Evolutionary conservation across 2,113 vertebrate species (phyloP).

Genomic region (Cepphus grylle): DNA sequence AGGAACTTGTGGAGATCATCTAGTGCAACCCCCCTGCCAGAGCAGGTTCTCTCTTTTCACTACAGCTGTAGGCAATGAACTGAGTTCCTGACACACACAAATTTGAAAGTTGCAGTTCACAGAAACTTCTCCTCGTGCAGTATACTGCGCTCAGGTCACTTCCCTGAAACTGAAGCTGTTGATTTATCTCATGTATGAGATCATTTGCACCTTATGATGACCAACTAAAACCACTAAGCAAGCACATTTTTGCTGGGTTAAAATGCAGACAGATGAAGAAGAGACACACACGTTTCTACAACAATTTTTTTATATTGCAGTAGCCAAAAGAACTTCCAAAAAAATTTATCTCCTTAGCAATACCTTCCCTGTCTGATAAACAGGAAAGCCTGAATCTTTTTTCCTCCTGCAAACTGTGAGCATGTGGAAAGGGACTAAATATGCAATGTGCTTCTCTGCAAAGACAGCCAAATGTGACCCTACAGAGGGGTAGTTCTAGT

Average conservation of each 20-base stretch:
- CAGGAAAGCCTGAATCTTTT: background rate
- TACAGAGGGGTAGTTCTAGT: background rate
- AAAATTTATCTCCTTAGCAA: background rate
- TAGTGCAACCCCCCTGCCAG: no score
- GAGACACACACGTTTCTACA: background rate
- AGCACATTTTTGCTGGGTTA: background rate
- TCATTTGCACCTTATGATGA: background rate
- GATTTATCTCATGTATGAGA: background rate
- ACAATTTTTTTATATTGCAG: background rate
- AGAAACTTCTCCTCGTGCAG: background rate
- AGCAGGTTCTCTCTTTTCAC: background rate
- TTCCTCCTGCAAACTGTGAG: background rate
- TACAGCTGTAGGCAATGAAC: background rate
- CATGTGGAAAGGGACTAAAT: background rate
- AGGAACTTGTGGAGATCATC: no score
- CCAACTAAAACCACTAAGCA: background rate
- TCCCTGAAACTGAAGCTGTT: background rate
- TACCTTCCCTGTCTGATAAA: background rate
- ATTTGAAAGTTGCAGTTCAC: background rate
- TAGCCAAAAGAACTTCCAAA: background rate
- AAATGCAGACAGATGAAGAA: background rate
- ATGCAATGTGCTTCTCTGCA: background rate
- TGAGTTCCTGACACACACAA: background rate
- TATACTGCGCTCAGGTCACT: background rate
- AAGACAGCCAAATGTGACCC: background rate